These are phyloP conservation scores for Heterodera schachtii DNA, from an alignment of 1,140 invertebrate species.

Conservation along the genomic window DNA sequence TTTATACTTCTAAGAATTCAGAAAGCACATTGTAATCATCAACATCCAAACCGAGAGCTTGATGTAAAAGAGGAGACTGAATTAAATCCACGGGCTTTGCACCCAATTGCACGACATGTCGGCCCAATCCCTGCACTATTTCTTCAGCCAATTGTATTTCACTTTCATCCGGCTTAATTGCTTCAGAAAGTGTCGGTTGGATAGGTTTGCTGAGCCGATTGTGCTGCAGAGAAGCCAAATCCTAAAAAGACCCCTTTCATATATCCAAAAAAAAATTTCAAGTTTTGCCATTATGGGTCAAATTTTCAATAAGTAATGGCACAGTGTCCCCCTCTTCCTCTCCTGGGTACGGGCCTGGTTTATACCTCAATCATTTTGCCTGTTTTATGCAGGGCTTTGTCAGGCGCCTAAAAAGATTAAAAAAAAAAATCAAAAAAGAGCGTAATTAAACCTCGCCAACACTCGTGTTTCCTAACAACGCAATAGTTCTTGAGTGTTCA, in stretches of 20 bases:
- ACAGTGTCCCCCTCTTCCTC: too few species aligned
- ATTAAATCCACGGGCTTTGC: constrained; percentile 30
- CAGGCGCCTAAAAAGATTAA: background rate
- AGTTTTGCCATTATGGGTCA: too few species aligned
- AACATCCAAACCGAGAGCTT: constrained; percentile 41
- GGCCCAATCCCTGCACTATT: constrained; percentile 19
- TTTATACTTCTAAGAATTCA: constrained; percentile 36
- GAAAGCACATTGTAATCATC: constrained; percentile 42
- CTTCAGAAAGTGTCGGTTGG: constrained; percentile 13
- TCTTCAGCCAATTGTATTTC: constrained; percentile 35
- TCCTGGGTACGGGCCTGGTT: too few species aligned
- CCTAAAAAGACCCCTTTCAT: background rate
- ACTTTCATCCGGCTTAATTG: constrained; percentile 17
- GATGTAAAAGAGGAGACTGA: constrained; percentile 24
- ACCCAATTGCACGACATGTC: constrained; percentile 27
- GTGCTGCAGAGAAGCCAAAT: constrained; percentile 30
- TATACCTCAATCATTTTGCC: constrained; percentile 26
- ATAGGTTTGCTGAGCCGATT: constrained; percentile 26
- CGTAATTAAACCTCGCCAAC: background rate
- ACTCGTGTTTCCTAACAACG: constrained; percentile 23
- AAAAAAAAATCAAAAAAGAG: background rate
- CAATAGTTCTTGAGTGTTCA: constrained; percentile 79
- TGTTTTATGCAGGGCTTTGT: background rate
- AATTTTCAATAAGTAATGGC: too few species aligned
- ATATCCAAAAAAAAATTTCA: too few species aligned